Evolutionary conservation across 2,888 invertebrate species (phyloP).

Genomic region (Subacronicta megacephala): DNA sequence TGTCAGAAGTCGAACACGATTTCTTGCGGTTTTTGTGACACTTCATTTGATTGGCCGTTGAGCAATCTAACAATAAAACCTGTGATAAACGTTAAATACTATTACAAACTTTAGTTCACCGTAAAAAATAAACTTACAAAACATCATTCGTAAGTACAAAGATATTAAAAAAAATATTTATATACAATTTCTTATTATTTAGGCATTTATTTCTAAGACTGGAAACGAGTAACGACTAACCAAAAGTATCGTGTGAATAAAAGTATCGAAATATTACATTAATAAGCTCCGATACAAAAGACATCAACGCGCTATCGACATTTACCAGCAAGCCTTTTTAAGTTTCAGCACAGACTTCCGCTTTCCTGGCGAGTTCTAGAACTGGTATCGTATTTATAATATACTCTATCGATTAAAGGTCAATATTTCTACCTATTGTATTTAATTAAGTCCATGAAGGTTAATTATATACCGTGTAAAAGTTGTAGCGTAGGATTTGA

Average conservation of each 20-base stretch:
- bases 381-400: constrained; percentile 27
- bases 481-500: constrained; percentile 7
- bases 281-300: constrained; percentile 60
- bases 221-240: not conserved
- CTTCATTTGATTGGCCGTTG: constrained; percentile 20
- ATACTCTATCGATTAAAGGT: constrained; percentile 35
- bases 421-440: constrained; percentile 15
- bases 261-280: too few relatives aligned
- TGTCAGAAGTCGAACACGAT: constrained; percentile 44
- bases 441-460: constrained; percentile 34
- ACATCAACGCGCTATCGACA: constrained; percentile 69
- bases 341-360: constrained; percentile 15
- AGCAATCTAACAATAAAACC: constrained; percentile 4
- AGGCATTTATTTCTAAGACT: not conserved
- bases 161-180: too few relatives aligned
- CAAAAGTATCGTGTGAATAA: too few relatives aligned
- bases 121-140: too few relatives aligned
- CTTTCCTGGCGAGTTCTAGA: constrained; percentile 21
- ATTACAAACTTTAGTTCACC: too few relatives aligned
- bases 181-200: too few relatives aligned
- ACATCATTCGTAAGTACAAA: too few relatives aligned
- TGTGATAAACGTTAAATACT: too few relatives aligned
- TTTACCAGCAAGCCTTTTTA: not conserved
- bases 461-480: constrained; percentile 23
- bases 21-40: constrained; percentile 31